Conservation (phyloP, 2,797 vertebrate genomes). For the Pristis pectinata region DNA sequence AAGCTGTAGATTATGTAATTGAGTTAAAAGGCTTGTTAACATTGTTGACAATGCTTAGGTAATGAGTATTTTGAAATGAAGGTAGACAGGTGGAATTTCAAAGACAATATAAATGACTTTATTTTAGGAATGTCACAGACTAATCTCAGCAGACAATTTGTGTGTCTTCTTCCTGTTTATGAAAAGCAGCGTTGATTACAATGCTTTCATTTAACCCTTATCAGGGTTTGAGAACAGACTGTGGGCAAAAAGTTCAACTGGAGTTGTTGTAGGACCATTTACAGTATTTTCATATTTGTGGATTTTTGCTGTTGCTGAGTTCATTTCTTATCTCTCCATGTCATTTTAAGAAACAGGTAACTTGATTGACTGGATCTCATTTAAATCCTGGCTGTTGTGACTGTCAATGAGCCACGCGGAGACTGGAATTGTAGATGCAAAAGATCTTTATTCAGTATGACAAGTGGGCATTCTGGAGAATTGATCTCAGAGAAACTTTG, state of each 20-base stretch:
- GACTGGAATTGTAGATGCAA: too few species aligned
- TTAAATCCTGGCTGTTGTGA: too few species aligned
- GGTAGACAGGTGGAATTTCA: background rate
- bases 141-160: background rate
- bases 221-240: background rate
- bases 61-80: constrained; percentile 5
- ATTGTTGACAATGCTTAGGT: background rate
- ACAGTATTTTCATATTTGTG: background rate
- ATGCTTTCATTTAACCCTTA: background rate
- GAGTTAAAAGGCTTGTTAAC: constrained; percentile 19
- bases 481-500: too few species aligned
- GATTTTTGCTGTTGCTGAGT: background rate
- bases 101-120: background rate
- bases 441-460: too few species aligned
- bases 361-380: background rate
- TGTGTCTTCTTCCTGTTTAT: background rate
- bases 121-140: background rate
- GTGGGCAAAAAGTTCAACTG: background rate
- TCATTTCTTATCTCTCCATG: background rate
- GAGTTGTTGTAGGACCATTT: background rate
- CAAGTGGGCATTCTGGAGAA: too few species aligned
- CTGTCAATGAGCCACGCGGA: too few species aligned
- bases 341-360: too few species aligned
- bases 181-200: background rate
- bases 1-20: background rate